Evolutionary conservation across 2,113 vertebrate genomes (phyloP).

Genomic region (Anarhynchus alexandrinus): DNA sequence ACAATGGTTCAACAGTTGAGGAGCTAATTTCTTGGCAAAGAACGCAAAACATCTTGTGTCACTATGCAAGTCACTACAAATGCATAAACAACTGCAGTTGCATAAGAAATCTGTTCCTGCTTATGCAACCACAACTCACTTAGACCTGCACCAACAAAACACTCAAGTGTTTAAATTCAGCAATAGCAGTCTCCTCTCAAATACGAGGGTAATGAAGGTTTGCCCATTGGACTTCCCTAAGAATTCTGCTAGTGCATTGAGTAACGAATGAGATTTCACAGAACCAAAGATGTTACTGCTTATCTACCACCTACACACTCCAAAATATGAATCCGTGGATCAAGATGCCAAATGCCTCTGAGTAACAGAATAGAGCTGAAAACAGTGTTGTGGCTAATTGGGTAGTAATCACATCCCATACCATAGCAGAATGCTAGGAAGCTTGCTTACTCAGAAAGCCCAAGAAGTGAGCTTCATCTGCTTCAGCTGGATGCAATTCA

Average conservation of each 20-base stretch:
- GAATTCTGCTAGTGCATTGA: background rate
- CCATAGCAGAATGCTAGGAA: background rate
- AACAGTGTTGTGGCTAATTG: background rate
- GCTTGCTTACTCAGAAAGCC: background rate
- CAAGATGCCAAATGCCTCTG: background rate
- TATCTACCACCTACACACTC: background rate
- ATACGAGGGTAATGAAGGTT: fast-evolving
- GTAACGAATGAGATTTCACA: background rate
- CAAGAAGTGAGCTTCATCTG: background rate
- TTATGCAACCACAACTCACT: background rate
- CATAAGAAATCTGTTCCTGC: background rate
- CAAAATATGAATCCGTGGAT: background rate
- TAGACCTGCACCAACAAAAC: background rate
- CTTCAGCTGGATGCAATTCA: background rate
- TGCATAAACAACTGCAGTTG: background rate
- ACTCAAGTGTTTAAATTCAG: background rate
- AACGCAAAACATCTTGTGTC: background rate
- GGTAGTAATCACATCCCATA: background rate
- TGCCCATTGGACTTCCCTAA: background rate
- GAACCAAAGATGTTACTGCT: background rate
- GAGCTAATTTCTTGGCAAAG: background rate
- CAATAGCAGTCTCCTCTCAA: background rate
- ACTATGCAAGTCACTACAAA: background rate
- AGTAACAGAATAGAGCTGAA: background rate
- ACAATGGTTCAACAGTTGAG: background rate